phyloP scores from a whole-genome alignment of 2,797 vertebrate species.

The Enteromius mattozi region DNA sequence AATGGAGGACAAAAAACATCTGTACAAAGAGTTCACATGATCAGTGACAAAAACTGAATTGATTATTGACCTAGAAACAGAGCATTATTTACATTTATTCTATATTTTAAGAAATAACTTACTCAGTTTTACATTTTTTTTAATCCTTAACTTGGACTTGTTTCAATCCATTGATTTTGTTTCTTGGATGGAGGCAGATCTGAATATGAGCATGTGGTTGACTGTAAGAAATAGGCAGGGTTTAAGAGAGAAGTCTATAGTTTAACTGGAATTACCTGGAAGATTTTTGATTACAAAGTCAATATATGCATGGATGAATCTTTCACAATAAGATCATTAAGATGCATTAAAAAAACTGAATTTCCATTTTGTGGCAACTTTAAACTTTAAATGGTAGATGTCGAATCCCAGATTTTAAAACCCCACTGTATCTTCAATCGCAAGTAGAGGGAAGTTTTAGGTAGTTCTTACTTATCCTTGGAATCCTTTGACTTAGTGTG shows the following conservation, averaged over 20 bases:
- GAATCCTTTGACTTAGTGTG: constrained; percentile 82
- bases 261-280: background rate
- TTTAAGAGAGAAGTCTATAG: background rate
- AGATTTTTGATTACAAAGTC: background rate
- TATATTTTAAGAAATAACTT: background rate
- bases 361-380: background rate
- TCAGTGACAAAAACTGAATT: background rate
- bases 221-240: background rate
- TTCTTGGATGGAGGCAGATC: background rate
- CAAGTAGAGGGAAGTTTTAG: constrained; percentile 3
- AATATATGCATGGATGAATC: background rate
- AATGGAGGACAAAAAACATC: background rate
- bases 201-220: background rate
- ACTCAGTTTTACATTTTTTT: background rate
- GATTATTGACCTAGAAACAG: background rate
- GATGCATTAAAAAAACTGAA: background rate
- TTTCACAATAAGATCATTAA: background rate
- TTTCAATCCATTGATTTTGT: background rate
- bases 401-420: background rate
- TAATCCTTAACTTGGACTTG: background rate
- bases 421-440: background rate
- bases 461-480: constrained; percentile 86
- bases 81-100: background rate
- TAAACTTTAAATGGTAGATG: background rate
- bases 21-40: background rate